phyloP scores from a whole-genome alignment of 2,113 vertebrate genomes.

The Meles meles region DNA sequence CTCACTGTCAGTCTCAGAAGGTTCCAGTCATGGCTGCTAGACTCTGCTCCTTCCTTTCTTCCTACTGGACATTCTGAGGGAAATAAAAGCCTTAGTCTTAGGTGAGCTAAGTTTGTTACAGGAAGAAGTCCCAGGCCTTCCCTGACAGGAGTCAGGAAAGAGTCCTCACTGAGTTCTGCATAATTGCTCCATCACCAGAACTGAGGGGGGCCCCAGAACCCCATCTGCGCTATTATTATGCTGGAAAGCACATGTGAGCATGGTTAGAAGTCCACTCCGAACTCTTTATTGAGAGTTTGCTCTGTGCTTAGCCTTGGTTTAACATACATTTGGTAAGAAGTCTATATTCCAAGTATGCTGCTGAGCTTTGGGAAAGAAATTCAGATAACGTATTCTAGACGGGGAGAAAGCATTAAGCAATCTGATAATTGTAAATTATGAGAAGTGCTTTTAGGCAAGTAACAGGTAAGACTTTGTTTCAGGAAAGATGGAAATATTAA shows the following conservation, averaged over 20 bases:
- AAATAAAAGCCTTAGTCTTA: not conserved
- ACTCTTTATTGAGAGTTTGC: not conserved
- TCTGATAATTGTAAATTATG: not conserved
- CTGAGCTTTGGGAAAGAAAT: not conserved
- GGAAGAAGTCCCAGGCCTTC: not conserved
- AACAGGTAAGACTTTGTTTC: not conserved
- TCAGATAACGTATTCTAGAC: not conserved
- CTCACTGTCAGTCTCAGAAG: not conserved
- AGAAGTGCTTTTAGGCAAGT: not conserved
- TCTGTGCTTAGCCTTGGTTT: not conserved
- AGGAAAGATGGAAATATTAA: not conserved
- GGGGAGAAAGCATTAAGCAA: not conserved
- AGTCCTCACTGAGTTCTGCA: not conserved
- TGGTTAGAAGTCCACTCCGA: not conserved
- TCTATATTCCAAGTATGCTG: not conserved
- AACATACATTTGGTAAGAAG: not conserved
- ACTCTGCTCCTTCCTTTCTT: not conserved
- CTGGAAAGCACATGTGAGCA: accelerated
- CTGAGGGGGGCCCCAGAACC: not conserved
- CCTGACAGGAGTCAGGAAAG: not conserved
- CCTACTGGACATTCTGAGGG: not conserved
- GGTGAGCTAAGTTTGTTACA: not conserved
- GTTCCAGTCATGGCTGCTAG: not conserved
- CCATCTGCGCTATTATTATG: accelerated
- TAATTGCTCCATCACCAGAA: accelerated